Base-by-base conservation (phyloP, 2,797 vertebrate genomes). In the Adrianichthys oophorus region DNA sequence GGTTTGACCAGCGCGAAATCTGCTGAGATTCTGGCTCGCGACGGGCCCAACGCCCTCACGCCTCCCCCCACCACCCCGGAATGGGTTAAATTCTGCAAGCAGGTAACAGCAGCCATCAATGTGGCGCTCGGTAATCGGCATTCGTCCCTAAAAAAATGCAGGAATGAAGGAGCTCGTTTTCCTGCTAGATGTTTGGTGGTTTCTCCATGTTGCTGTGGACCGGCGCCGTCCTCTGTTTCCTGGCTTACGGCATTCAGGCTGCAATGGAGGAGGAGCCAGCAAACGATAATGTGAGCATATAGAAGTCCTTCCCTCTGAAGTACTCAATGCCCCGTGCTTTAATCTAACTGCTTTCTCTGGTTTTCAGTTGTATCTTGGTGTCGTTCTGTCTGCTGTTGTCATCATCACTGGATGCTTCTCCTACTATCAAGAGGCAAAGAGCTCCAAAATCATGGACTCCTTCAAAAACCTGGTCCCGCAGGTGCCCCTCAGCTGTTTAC, bases 401-500 rank as follows among this genome's bases (percentile, higher is more conserved):
- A 98, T 98, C 89, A 94, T 98, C 89, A 98, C 97, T 76, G 96
- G 96, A 29, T 98, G 96, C 52, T 98, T 98, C 92, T 98, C 97
- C 15, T 98, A 98, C 66, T 98, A 98, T 79, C 97, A 98, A 93
- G 97, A 98, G 75, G 95, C 97, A 21, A 98, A 98, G 84, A 98
- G 96, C 32, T 37, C 32, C 10, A 37, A 37, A 37, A 37, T 37
- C 32, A 37, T 37, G 32, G 32, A 37, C 32, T 98, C 96, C 68
- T 98, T 98, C 90, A 98, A 98, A 83, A 98, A 97, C 81, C 91
- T 98, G 91, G 96, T 98, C 59, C 96, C 96, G 66, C 96, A 98
- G 95, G 96, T 98, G 67, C 19, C 4, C 5, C 13, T 48, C 14
- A 1, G 5, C 52, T n/a, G 4, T 15, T 47, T 14, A 5, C 7